Evolutionary conservation across 2,888 invertebrate genomes (phyloP), one percentile per base, ranked within the genome.

Genomic region (Baccha elongata): DNA sequence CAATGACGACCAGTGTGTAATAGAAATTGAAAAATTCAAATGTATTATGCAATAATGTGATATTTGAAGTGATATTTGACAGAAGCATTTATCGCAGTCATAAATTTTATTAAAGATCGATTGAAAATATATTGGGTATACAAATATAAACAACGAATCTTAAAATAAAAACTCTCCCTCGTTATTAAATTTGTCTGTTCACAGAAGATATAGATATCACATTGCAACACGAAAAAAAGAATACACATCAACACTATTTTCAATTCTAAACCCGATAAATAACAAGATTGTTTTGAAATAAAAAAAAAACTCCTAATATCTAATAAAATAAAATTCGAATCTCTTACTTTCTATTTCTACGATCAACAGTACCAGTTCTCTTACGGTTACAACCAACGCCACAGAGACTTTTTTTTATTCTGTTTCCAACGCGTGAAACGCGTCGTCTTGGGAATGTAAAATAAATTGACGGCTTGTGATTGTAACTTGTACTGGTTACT

Each of bases 321-420:
- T 19, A 48, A 40, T 29, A 53, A 65, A 65, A 65, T 37, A 40
- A 64, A 58, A 75, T 80, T 65, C 58, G 69, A 76, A 71, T 81
- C 65, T 53, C 17, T 62, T 71, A 81, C 81, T 81, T 81, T 81
- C 81, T 81, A 81, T 81, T 76, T 71, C 71, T 40, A 62, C 26
- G 8, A 44, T 1, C 15, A 2, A 5, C 17, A 2, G 8, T 1
- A 4, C 50, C 71, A 65, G 73, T 73, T 79, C 44, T 50, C 40
- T 58, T 21, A n/a, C n/a, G n/a, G n/a, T n/a, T n/a, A 60, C 58
- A 42, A 29, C 65, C 46, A 37, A 23, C 67, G 26, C 19, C 4
- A 15, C 29, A 42, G n/a, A 68, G 11, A 1, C 3, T 46, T 42
- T 40, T 32, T 11, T 53, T 35, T 40, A 48, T 48, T 62, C 32